These are phyloP conservation scores for Oligia strigilis DNA, from an alignment of 2,888 invertebrate species.

Conservation along the genomic window DNA sequence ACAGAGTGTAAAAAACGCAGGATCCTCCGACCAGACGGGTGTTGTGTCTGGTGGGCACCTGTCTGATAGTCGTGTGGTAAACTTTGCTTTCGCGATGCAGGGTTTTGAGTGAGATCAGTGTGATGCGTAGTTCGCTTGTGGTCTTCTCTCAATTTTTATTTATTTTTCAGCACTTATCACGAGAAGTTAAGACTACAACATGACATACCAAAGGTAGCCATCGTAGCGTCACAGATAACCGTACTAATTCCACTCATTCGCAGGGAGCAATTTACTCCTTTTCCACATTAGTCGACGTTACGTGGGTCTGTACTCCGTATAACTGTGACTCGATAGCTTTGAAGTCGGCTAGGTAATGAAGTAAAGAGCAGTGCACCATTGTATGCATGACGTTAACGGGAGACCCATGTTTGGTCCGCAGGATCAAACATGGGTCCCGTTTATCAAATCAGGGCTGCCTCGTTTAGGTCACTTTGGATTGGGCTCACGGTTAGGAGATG, in stretches of 20 bases:
- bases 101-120: not conserved
- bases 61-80: too few species aligned
- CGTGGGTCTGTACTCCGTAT: too few species aligned
- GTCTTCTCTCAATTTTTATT: slow-evolving; percentile 2
- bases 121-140: not conserved
- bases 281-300: not conserved
- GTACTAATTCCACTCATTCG: not conserved
- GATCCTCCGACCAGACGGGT: too few species aligned
- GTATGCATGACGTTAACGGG: not conserved
- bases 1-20: too few species aligned
- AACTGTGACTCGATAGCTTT: slow-evolving; percentile 9
- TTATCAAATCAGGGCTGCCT: not conserved
- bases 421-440: not conserved
- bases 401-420: not conserved
- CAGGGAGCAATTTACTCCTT: not conserved
- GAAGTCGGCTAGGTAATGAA: slow-evolving; percentile 25
- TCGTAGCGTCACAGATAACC: slow-evolving; percentile 9
- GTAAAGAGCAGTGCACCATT: not conserved
- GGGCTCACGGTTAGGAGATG: too few species aligned
- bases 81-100: not conserved
- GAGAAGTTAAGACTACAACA: not conserved
- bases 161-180: not conserved
- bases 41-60: too few species aligned
- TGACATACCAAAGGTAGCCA: not conserved
- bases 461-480: not conserved